Conservation (phyloP, 2,888 invertebrate species). For the Noctua pronuba region DNA sequence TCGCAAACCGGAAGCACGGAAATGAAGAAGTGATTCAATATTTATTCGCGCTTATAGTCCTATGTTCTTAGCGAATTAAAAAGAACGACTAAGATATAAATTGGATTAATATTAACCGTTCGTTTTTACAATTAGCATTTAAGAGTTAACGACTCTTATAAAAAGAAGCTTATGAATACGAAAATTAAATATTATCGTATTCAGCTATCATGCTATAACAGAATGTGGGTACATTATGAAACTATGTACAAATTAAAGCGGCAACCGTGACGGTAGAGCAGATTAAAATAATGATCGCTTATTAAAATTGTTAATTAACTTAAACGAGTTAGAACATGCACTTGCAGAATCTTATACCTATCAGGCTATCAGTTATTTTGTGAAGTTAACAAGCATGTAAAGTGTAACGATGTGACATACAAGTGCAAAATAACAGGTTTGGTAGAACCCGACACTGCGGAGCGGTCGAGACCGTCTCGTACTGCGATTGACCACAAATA, state of each 20-base stretch:
- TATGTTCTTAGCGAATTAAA: constrained; percentile 33
- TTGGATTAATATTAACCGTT: constrained; percentile 32
- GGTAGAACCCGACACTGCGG: constrained; percentile 54
- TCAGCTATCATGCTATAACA: constrained; percentile 67
- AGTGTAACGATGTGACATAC: constrained; percentile 48
- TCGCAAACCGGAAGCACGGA: constrained; percentile 79
- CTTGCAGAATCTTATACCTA: constrained; percentile 45
- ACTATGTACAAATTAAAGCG: constrained; percentile 77
- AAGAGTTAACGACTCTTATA: constrained; percentile 49
- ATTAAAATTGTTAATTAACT: constrained; percentile 82
- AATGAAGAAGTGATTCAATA: constrained; percentile 80
- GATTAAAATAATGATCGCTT: constrained; percentile 81
- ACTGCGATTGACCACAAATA: constrained; percentile 86
- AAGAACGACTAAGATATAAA: constrained; percentile 24
- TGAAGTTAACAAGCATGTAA: constrained; percentile 48
- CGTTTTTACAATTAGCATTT: constrained; percentile 35
- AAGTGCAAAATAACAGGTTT: constrained; percentile 71
- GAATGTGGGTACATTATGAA: constrained; percentile 70
- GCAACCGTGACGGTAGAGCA: constrained; percentile 79
- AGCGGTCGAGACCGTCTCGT: constrained; percentile 74
- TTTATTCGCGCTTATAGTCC: constrained; percentile 68
- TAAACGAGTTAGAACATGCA: constrained; percentile 71
- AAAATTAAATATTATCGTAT: constrained; percentile 69
- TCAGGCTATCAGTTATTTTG: constrained; percentile 59
- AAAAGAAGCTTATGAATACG: constrained; percentile 63